Conservation (phyloP, 2,888 invertebrate genomes). For the Pandemis cinnamomeana region DNA sequence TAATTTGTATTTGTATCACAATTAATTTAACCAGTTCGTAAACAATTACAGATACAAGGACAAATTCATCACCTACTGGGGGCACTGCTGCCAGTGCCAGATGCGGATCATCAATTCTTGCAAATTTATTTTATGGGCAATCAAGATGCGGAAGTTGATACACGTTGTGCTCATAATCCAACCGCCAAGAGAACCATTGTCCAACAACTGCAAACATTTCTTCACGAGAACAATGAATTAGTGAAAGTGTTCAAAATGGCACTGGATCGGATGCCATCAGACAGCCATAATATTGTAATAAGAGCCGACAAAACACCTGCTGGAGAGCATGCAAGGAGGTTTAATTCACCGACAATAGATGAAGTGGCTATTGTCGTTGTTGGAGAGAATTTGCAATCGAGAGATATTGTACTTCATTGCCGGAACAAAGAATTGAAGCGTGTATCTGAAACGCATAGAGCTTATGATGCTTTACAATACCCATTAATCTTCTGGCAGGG, state of each 20-base stretch:
- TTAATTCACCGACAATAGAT: conserved; percentile 45
- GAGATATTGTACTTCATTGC: conserved; percentile 56
- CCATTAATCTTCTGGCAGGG: conserved; percentile 50
- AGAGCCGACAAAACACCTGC: conserved; percentile 35
- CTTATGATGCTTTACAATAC: conserved; percentile 59
- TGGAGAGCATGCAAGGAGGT: conserved; percentile 36
- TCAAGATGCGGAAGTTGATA: conserved; percentile 13
- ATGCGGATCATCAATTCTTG: conserved; percentile 34
- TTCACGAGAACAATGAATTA: conserved; percentile 48
- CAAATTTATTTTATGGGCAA: conserved; percentile 40
- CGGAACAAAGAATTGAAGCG: conserved; percentile 50
- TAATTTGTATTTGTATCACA: too few species aligned
- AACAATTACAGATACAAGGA: too few species aligned
- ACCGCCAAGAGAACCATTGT: conserved; percentile 46
- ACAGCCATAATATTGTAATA: conserved; percentile 37
- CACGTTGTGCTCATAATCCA: conserved; percentile 28
- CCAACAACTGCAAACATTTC: conserved; percentile 49
- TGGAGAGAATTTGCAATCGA: conserved; percentile 47
- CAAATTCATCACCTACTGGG: conserved; percentile 41
- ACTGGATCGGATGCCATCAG: conserved; percentile 36
- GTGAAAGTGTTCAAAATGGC: conserved; percentile 38
- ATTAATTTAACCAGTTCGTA: too few species aligned
- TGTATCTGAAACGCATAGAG: conserved; percentile 52
- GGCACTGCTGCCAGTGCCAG: conserved; percentile 31
- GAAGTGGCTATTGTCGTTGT: conserved; percentile 52